Evolutionary conservation across 1,140 invertebrate genomes (phyloP), one percentile per base, ranked within the genome.

Genomic region (Zelostemma sp.): DNA sequence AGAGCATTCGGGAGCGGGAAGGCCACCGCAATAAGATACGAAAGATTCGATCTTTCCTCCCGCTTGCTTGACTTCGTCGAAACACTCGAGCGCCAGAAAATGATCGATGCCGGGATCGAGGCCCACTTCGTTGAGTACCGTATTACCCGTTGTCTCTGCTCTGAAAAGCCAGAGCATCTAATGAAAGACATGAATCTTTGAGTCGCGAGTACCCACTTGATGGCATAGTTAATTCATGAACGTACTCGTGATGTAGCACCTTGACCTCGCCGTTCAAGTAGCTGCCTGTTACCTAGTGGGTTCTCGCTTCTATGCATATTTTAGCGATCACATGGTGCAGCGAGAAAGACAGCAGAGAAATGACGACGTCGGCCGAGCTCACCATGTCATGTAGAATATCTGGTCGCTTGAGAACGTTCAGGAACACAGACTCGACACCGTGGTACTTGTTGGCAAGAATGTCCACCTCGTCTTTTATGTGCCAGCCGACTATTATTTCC

Each of bases 51-150:
- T 89, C 77, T 94, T 91, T 15, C 93, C 90, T 84, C 86, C 97
- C 82, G 86, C 92, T 83, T 87, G 89, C 82, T 89, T 93, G 81
- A 90, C 90, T 73, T 97, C 92, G 79, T 99, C 96, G 67, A 99
- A 98, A 80, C 95, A 97, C 82, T 99, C 96, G 83, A 99, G 90
- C 0, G 98, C 98, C 43, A 99, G 81, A 41, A 99, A 88, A 85
- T 99, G 98, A 83, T 99, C 98, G 67, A 99, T 94, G 1, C 97
- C 98, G 0, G 98, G 98, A 83, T 99, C 98, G 4, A 99, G 85
- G 3, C 98, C 98, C 0, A 98, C 91, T 86, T 99, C 98, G 80
- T 98, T 90, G 25, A 99, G 85, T 41, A 99, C 90, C 0, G 96
- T 98, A 0, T 99, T 86, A 0, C 93, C 95, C 8, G 95, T 93